A percentile compares a stretch with the other conserved stretches of the same genome.
phyloP scores from a whole-genome alignment of 2,113 vertebrate genomes.

The Pan troglodytes region DNA sequence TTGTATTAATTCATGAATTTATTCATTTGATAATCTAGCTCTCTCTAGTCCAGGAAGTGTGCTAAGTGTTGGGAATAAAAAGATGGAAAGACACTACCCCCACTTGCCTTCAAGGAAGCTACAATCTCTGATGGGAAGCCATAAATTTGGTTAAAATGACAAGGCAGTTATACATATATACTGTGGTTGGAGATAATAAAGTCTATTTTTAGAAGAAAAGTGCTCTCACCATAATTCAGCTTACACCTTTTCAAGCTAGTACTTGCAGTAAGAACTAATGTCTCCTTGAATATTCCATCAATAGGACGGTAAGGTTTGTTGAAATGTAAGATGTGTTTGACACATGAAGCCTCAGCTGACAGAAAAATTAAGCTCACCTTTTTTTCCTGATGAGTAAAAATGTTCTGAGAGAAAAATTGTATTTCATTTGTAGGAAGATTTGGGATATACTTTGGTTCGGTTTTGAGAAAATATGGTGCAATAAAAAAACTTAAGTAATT shows the following conservation, averaged over 20 bases:
- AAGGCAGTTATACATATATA: conserved; percentile 30
- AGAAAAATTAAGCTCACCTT: conserved; percentile 68
- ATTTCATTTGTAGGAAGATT: conserved; percentile 41
- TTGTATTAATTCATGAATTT: neutral
- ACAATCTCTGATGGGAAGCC: neutral
- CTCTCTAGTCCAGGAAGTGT: neutral
- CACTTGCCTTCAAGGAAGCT: neutral
- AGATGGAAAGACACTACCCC: neutral
- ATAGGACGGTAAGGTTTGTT: conserved; percentile 57
- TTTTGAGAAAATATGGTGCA: conserved; percentile 48
- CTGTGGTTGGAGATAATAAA: conserved; percentile 18
- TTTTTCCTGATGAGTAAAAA: conserved; percentile 5
- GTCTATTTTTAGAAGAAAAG: conserved; percentile 46
- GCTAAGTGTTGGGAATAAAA: neutral
- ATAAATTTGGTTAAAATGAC: conserved; percentile 46
- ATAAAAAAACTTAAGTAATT: conserved; percentile 65
- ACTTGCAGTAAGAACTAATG: neutral
- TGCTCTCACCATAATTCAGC: neutral
- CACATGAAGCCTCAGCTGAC: conserved; percentile 34
- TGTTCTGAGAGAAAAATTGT: conserved; percentile 50
- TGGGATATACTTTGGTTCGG: neutral
- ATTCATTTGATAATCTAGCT: neutral
- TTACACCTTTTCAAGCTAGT: conserved; percentile 20
- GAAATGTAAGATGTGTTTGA: conserved; percentile 62
- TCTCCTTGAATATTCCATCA: conserved; percentile 41